Conservation (phyloP, 1,140 invertebrate genomes). For the Temnothorax curvispinosus region DNA sequence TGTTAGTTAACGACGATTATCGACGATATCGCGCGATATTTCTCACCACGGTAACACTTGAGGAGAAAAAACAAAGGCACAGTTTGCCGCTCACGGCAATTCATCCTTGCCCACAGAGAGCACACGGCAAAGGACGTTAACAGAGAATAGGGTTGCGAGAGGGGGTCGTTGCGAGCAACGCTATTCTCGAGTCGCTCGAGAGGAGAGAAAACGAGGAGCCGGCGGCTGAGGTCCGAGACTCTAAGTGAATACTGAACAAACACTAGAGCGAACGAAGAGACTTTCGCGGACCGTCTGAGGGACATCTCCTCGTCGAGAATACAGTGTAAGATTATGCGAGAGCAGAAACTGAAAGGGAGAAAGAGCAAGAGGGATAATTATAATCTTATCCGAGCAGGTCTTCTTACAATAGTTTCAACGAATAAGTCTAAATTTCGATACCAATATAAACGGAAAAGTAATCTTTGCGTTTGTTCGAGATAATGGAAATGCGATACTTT, state of each 20-base stretch:
- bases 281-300: slow-evolving; percentile 60
- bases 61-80: neutral
- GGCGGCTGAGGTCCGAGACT: slow-evolving; percentile 47
- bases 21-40: neutral
- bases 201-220: slow-evolving; percentile 57
- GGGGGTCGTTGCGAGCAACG: slow-evolving; percentile 24
- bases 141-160: slow-evolving; percentile 6
- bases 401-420: neutral
- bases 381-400: neutral
- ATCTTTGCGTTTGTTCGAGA: neutral
- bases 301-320: slow-evolving; percentile 10
- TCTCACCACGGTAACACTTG: slow-evolving; percentile 9
- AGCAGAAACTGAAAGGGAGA: slow-evolving; percentile 26
- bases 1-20: neutral
- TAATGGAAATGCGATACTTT: neutral
- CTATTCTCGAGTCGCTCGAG: slow-evolving; percentile 1
- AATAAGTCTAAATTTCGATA: neutral
- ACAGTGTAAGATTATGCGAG: slow-evolving; percentile 53
- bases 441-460: neutral
- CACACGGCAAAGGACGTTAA: neutral
- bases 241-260: slow-evolving; percentile 74
- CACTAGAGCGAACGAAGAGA: slow-evolving; percentile 71
- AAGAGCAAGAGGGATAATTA: neutral
- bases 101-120: slow-evolving; percentile 27
- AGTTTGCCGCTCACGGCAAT: slow-evolving; percentile 20